phyloP scores from a whole-genome alignment of 2,797 vertebrate species.

The Nyctibius grandis region DNA sequence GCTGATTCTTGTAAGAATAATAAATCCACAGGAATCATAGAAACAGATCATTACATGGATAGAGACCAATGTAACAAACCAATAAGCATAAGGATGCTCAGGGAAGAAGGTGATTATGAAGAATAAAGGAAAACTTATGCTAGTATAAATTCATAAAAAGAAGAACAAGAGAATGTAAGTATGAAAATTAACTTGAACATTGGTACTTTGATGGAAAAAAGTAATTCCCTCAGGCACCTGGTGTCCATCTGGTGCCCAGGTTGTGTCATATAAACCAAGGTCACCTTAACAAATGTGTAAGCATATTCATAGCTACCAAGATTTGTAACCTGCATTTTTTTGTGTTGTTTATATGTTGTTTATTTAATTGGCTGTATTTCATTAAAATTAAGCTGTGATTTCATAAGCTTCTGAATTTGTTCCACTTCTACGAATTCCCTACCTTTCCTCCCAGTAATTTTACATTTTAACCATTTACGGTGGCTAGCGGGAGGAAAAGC shows the following conservation, averaged over 20 bases:
- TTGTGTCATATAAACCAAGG: not conserved
- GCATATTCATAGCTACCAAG: not conserved
- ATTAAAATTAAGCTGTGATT: not conserved
- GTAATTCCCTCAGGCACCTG: not conserved
- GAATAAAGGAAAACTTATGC: not conserved
- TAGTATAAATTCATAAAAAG: not conserved
- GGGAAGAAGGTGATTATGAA: not conserved
- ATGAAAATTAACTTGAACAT: slow-evolving; percentile 1
- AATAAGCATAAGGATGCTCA: not conserved
- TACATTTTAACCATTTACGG: not conserved
- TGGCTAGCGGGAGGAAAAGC: not conserved
- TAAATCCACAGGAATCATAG: not conserved
- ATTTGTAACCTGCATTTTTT: not conserved
- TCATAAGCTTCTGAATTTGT: not conserved
- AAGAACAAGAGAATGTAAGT: not conserved
- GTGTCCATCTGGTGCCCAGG: slow-evolving; percentile 23
- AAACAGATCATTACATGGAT: not conserved
- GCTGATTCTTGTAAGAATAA: not conserved
- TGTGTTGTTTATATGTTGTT: not conserved
- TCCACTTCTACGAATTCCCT: not conserved
- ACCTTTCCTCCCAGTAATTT: not conserved
- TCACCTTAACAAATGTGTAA: not conserved
- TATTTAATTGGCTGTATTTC: not conserved
- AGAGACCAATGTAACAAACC: not conserved
- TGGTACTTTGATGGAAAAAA: not conserved